Evolutionary conservation across 1,140 invertebrate species (phyloP), one percentile per base, ranked within the genome.

Genomic region (Adelges cooleyi): DNA sequence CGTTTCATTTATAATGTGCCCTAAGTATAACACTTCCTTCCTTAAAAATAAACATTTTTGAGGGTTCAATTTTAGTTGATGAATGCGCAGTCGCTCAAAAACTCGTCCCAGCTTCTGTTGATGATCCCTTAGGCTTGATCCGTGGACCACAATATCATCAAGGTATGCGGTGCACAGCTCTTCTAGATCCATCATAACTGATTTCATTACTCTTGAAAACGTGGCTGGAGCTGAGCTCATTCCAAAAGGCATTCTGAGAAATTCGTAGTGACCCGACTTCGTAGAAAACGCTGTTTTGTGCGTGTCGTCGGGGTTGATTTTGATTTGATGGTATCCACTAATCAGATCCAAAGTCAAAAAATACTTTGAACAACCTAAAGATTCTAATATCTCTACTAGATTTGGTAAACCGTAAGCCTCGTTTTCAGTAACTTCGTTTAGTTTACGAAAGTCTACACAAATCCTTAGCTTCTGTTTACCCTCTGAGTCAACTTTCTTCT

Each of bases 191-290:
- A n/a, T n/a, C n/a, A n/a, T n/a, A n/a, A n/a, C n/a, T n/a, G n/a
- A n/a, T n/a, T n/a, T n/a, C n/a, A n/a, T n/a, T n/a, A n/a, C n/a
- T n/a, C n/a, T n/a, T n/a, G n/a, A n/a, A n/a, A n/a, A n/a, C 0
- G 27, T 22, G 1, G 18, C 11, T 68, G 8, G 77, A 73, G 73
- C 73, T 59, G 75, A 76, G 50, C 72, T 73, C 1, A 78, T 62
- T 0, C 77, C 77, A 67, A 76, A 77, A 2, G 76, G 74, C 73
- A 78, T 74, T 44, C 75, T 49, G 5, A 69, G 36, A 66, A 74
- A 78, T 65, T 74, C 46, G 27, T 50, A 50, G 3, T 25, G 48
- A 2, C 46, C 46, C 2, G 48, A 25, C 17, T 50, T 50, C 0
- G 15, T 50, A 2, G n/a, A n/a, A n/a, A n/a, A n/a, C n/a, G n/a